Evolutionary conservation across 92 coral and sea anemone genomes (phyloP), one percentile per base, ranked within the genome.

Genomic region (Palythoa caribaeorum): DNA sequence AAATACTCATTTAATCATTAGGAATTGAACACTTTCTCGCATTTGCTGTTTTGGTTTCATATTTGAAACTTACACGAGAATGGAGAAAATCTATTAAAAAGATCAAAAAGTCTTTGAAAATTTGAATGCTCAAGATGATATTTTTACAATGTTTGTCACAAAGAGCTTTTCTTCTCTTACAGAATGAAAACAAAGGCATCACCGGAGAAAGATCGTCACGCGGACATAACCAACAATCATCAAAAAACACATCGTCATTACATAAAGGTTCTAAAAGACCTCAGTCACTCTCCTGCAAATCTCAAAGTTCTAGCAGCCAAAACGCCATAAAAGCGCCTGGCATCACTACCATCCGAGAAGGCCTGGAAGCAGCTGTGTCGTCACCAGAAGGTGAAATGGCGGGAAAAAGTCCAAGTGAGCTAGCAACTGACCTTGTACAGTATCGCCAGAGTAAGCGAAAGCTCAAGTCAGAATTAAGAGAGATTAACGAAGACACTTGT

Each of bases 401-500:
- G 86, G 86, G 86, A 68, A 81, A 81, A 81, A 81, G 76, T 13
- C 59, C 75, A 6, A 36, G 76, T 13, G 86, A 81, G 35, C 63
- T 81, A n/a, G 76, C 76, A n/a, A 81, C 76, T 16, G 86, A 81
- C 59, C 14, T 81, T 35, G 62, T 40, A 9, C 86, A 81, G n/a
- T 81, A 81, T 21, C 86, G 62, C 47, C 86, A 81, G 76, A 81
- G 86, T 71, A 81, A 81, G 40, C 75, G 74, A 15, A 89, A 85
- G 17, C 85, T 95, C 13, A 95, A 91, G 89, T 89, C 84, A 71
- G 98, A 95, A 85, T 84, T 95, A 6, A 83, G 80, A 52, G 94
- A 95, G 38, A 84, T 90, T 47, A 91, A 91, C 80, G 98, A 95
- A 57, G 98, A 95, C 77, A 95, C 98, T 6, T 89, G 93, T 8